Percentiles rank a stretch among this genome's conserved stretches.
phyloP scores from a whole-genome alignment of 2,888 invertebrate genomes.

The Metopia argyrocephala region DNA sequence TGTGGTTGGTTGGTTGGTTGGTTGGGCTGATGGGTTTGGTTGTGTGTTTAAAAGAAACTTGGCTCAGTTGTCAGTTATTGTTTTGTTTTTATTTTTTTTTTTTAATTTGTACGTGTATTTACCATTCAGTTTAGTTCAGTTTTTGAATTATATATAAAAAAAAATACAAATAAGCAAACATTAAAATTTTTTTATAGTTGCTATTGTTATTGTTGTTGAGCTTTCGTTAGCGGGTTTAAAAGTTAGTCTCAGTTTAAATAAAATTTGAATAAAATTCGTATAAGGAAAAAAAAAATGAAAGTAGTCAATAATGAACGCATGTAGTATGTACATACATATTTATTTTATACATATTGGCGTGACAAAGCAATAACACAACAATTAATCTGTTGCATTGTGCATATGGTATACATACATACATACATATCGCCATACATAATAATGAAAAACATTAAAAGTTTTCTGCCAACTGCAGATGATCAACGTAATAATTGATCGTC shows the following conservation, averaged over 20 bases:
- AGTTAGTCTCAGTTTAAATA: slow-evolving; percentile 20
- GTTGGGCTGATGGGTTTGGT: background rate
- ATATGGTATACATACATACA: too few relatives aligned
- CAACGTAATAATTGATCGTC: slow-evolving; percentile 31
- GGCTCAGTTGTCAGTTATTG: slow-evolving; percentile 38
- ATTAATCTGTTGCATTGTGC: slow-evolving; percentile 16
- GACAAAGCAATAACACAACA: background rate
- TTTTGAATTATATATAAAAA: slow-evolving; percentile 22
- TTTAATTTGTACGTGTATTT: slow-evolving; percentile 27
- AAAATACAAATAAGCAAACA: slow-evolving; percentile 23
- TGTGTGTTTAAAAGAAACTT: slow-evolving; percentile 53
- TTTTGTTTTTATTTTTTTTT: slow-evolving; percentile 3
- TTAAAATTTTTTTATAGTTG: slow-evolving; percentile 47
- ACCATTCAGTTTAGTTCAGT: slow-evolving; percentile 40
- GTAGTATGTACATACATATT: background rate
- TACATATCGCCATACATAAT: too few relatives aligned
- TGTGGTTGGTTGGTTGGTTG: background rate
- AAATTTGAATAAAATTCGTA: slow-evolving; percentile 12
- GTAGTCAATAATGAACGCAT: slow-evolving; percentile 6
- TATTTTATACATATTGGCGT: background rate
- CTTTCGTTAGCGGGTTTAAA: slow-evolving; percentile 13
- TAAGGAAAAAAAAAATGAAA: slow-evolving; percentile 10
- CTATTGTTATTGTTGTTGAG: background rate
- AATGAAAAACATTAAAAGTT: slow-evolving; percentile 20
- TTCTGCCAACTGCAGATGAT: background rate